Evolutionary conservation across 2,888 invertebrate genomes (phyloP).

Genomic region (Drosophila longiperda): DNA sequence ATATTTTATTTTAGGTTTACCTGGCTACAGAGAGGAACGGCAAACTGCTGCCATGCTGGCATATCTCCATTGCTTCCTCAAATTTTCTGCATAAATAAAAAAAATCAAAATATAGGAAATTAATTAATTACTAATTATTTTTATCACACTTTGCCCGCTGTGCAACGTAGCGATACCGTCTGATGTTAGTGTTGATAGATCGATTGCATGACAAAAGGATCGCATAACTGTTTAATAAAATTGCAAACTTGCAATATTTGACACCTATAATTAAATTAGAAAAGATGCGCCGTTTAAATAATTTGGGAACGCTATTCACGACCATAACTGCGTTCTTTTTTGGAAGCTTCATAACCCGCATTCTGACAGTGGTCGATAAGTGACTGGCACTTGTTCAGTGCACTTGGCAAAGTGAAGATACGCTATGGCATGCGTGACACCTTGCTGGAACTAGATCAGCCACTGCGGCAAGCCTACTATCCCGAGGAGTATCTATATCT

Average conservation of each 20-base stretch:
- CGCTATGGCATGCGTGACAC: conserved; percentile 92
- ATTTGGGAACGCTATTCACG: conserved; percentile 84
- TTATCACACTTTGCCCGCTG: neutral
- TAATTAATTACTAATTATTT: neutral
- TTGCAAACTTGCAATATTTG: neutral
- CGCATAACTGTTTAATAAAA: conserved; percentile 32
- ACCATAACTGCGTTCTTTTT: conserved; percentile 87
- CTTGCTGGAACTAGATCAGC: conserved; percentile 88
- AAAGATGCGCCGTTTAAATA: conserved; percentile 83
- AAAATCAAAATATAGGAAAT: neutral
- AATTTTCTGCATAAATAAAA: conserved; percentile 86
- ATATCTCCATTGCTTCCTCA: conserved; percentile 94
- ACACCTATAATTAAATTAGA: neutral
- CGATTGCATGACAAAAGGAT: neutral
- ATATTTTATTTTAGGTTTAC: conserved; percentile 54
- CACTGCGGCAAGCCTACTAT: conserved; percentile 83
- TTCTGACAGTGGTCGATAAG: conserved; percentile 87
- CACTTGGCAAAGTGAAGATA: conserved; percentile 89
- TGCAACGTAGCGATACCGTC: neutral
- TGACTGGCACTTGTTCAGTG: conserved; percentile 88
- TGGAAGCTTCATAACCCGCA: conserved; percentile 87
- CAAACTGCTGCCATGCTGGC: conserved; percentile 87
- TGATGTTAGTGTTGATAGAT: conserved; percentile 13
- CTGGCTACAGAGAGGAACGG: conserved; percentile 81
- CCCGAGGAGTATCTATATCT: conserved; percentile 82